phyloP scores from a whole-genome alignment of 2,888 invertebrate genomes.

The Euphydryas editha region DNA sequence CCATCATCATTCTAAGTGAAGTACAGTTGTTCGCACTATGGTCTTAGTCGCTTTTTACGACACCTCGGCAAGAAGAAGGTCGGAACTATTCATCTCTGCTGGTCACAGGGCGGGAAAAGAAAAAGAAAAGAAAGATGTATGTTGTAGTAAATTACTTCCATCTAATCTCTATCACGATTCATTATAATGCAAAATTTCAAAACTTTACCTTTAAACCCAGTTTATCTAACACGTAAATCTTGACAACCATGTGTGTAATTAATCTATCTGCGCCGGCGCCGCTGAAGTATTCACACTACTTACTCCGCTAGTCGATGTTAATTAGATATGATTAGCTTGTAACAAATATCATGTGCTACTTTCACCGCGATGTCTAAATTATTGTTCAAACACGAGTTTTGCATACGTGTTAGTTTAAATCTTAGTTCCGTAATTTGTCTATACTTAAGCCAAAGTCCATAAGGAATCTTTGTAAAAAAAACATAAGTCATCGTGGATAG shows the following conservation, averaged over 20 bases:
- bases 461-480: no score
- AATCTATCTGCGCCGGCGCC: constrained; percentile 43
- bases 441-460: no score
- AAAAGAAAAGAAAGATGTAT: no score
- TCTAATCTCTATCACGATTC: no score
- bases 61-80: no score
- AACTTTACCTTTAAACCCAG: constrained; percentile 32
- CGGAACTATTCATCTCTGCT: no score
- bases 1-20: no score
- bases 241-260: constrained; percentile 38
- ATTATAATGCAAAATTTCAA: not conserved
- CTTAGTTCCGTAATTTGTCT: not conserved
- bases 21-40: no score
- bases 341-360: constrained; percentile 33
- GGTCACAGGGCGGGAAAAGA: no score
- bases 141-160: no score
- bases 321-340: constrained; percentile 43
- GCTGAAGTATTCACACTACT: constrained; percentile 36
- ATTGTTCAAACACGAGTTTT: constrained; percentile 22
- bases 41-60: no score
- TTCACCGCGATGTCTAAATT: constrained; percentile 28
- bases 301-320: constrained; percentile 37
- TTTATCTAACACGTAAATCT: constrained; percentile 36
- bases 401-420: constrained; percentile 10
- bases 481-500: no score